Evolutionary conservation across 2,888 invertebrate species (phyloP).

Genomic region (Drosophila dives): DNA sequence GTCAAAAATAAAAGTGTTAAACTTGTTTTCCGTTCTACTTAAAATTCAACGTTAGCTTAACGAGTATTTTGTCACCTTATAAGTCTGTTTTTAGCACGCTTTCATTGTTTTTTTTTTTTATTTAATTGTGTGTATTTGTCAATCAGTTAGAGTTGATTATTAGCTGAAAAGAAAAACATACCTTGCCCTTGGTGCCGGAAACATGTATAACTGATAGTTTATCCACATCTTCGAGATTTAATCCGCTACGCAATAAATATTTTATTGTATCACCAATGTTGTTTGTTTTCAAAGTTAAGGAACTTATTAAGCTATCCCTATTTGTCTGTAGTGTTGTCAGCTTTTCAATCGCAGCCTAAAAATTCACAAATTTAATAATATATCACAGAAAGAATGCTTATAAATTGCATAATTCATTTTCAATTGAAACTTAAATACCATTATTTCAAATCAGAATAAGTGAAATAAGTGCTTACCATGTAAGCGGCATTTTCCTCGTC

Average conservation of each 20-base stretch:
- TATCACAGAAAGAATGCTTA: neutral
- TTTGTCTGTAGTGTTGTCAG: conserved; percentile 91
- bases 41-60: neutral
- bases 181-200: conserved; percentile 98
- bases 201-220: conserved; percentile 95
- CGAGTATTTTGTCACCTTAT: neutral
- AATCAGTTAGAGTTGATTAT: conserved; percentile 1
- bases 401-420: neutral
- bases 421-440: neutral
- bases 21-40: neutral
- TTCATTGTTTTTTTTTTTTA: neutral
- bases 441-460: neutral
- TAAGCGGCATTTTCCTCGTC: conserved; percentile 35
- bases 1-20: neutral
- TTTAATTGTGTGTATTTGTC: neutral
- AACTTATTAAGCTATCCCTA: conserved; percentile 87
- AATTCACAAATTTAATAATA: neutral
- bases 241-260: conserved; percentile 88
- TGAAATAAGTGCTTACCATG: neutral
- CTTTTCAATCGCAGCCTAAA: conserved; percentile 89
- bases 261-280: conserved; percentile 86
- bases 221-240: conserved; percentile 88
- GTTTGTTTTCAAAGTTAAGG: conserved; percentile 68
- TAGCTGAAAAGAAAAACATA: conserved; percentile 62
- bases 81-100: neutral